A percentile compares a stretch with the other conserved stretches of the same genome.
These are phyloP conservation scores for Psococerastis gibbosa DNA, from an alignment of 2,888 invertebrate genomes.

Conservation along the genomic window DNA sequence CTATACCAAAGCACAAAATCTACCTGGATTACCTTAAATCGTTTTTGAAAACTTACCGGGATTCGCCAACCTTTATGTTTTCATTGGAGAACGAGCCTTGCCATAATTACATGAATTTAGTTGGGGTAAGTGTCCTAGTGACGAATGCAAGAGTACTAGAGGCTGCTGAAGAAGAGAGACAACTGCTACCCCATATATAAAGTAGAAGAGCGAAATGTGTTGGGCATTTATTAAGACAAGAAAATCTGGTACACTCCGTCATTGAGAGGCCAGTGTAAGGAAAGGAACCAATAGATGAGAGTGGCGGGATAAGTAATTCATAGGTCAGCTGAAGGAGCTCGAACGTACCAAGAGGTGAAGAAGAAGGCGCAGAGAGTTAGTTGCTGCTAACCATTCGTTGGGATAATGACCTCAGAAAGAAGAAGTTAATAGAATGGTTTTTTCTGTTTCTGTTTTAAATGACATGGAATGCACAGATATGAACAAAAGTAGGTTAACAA, in stretches of 20 bases:
- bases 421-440: not conserved
- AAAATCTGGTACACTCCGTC: no score
- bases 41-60: slow-evolving; percentile 16
- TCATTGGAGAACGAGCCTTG: slow-evolving; percentile 20
- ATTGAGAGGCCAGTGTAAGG: not conserved
- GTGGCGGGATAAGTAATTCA: no score
- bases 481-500: no score
- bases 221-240: not conserved
- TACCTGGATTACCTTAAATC: slow-evolving; percentile 22
- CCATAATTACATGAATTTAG: slow-evolving; percentile 25
- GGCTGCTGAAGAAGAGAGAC: no score
- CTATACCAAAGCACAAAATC: slow-evolving; percentile 20
- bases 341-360: no score
- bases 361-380: no score
- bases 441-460: not conserved
- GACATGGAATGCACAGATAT: no score
- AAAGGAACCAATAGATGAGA: not conserved
- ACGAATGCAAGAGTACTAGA: no score
- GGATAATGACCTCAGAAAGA: not conserved
- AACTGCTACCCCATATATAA: no score
- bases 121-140: slow-evolving; percentile 17
- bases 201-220: not conserved
- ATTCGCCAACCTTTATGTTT: slow-evolving; percentile 18
- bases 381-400: no score
- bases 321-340: no score